These are phyloP conservation scores for Eolophus roseicapilla DNA, from an alignment of 2,113 vertebrate species.

Conservation along the genomic window DNA sequence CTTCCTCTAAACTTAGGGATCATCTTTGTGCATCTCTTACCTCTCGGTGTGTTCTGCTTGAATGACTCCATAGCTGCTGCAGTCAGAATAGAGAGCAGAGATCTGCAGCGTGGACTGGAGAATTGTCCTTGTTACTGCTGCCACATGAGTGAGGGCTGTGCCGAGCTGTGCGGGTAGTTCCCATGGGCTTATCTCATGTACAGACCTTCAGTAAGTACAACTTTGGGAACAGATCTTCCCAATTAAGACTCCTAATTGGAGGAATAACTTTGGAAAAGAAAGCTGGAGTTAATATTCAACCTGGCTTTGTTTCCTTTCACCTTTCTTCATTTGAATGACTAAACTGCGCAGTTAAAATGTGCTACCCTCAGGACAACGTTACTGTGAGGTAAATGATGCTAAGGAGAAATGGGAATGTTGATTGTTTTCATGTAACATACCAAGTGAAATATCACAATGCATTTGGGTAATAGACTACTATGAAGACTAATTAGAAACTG, in stretches of 20 bases:
- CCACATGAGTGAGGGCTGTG: not conserved
- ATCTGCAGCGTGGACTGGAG: not conserved
- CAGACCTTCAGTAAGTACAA: conserved; percentile 9
- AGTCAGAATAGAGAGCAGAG: not conserved
- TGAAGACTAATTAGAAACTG: conserved; percentile 7
- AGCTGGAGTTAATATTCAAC: conserved; percentile 37
- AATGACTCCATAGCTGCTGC: not conserved
- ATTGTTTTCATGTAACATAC: not conserved
- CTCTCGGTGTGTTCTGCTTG: not conserved
- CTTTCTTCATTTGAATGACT: not conserved
- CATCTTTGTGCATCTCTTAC: not conserved
- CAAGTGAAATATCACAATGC: not conserved
- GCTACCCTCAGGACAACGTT: not conserved
- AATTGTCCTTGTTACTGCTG: not conserved
- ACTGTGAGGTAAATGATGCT: not conserved
- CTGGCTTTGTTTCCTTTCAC: not conserved
- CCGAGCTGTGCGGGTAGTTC: not conserved
- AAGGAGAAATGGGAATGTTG: not conserved
- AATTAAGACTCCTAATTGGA: not conserved
- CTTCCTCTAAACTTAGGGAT: not conserved
- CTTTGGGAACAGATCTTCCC: not conserved
- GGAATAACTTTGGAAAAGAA: not conserved
- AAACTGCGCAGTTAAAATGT: not conserved
- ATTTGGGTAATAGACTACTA: not conserved
- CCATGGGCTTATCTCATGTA: not conserved